A percentile compares a stretch with the other conserved stretches of the same genome.
These are phyloP conservation scores for Drosophila nigrodunni DNA, from an alignment of 1,140 invertebrate genomes.

Conservation along the genomic window DNA sequence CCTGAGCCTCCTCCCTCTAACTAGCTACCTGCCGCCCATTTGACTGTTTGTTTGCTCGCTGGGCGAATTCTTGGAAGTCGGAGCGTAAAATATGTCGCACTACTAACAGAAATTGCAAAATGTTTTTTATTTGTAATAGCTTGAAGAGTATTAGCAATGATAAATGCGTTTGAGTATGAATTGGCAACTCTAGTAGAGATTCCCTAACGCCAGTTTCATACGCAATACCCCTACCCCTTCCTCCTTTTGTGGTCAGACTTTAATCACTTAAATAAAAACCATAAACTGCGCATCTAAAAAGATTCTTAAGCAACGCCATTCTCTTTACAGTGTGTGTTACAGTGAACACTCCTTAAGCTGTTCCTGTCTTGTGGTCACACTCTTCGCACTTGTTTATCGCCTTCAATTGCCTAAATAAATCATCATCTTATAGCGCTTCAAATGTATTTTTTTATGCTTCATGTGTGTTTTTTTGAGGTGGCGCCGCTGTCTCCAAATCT, in stretches of 20 bases:
- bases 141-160: background rate
- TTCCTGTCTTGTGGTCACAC: slow-evolving; percentile 1
- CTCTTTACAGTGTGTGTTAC: background rate
- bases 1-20: background rate
- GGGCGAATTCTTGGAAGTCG: slow-evolving; percentile 47
- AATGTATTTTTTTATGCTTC: slow-evolving; percentile 25
- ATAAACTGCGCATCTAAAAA: background rate
- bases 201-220: too few relatives aligned
- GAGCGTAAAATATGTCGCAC: slow-evolving; percentile 54
- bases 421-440: slow-evolving; percentile 34
- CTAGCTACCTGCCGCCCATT: slow-evolving; percentile 10
- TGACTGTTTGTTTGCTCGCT: slow-evolving; percentile 31
- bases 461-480: slow-evolving; percentile 11
- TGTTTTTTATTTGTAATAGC: background rate
- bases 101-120: slow-evolving; percentile 30
- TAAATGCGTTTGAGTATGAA: background rate
- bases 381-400: slow-evolving; percentile 7
- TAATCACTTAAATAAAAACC: too few relatives aligned
- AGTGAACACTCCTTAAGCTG: background rate
- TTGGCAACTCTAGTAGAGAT: background rate
- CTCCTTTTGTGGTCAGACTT: background rate
- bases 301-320: background rate
- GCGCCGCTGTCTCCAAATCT: slow-evolving; percentile 69
- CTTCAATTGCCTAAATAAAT: slow-evolving; percentile 36
- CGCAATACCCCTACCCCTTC: background rate